Evolutionary conservation across 2,888 invertebrate genomes (phyloP), one percentile per base, ranked within the genome.

Genomic region (Drosophila anceps): DNA sequence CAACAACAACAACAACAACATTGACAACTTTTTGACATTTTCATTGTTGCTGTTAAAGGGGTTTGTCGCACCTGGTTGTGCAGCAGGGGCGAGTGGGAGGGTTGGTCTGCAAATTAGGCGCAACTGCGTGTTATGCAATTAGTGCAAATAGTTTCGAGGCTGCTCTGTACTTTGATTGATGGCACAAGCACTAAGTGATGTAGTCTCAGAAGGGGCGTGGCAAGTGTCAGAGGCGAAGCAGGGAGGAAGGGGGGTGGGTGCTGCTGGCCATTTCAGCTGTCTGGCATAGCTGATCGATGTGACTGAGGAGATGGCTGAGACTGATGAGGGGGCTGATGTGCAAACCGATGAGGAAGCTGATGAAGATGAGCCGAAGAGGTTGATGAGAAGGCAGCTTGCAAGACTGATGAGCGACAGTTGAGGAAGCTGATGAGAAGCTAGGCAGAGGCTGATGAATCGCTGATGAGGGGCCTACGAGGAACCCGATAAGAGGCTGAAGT

Each of bases 121-220:
- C 73, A 69, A 68, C 69, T 50, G 51, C 43, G 51, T 75, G 53
- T 71, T 71, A 67, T 69, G 72, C 78, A 86, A 88, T 85, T 88
- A 90, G 76, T 69, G 72, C 69, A 78, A 90, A 83, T 81, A 85
- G 81, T 81, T 84, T 73, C 27, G 46, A 70, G 65, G 69, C 29
- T 58, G 50, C 1, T 20, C 57, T 27, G 37, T 35, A 27, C 65
- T 74, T 69, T 84, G 84, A 84, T 84, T 88, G 90, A 89, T 84
- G 88, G 89, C 41, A 24, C 55, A 41, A 75, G 68, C 44, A 27
- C 27, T 27, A 72, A 73, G 41, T 12, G 37, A 8, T 54, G 41
- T 9, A 10, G 3, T 33, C 50, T n/a, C 20, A 50, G 3, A 15
- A 4, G 1, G 9, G 8, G 31, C 33, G 51, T 29, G 50, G 33